These are phyloP conservation scores for Mareca strepera DNA, from an alignment of 2,797 vertebrate genomes.

Conservation along the genomic window DNA sequence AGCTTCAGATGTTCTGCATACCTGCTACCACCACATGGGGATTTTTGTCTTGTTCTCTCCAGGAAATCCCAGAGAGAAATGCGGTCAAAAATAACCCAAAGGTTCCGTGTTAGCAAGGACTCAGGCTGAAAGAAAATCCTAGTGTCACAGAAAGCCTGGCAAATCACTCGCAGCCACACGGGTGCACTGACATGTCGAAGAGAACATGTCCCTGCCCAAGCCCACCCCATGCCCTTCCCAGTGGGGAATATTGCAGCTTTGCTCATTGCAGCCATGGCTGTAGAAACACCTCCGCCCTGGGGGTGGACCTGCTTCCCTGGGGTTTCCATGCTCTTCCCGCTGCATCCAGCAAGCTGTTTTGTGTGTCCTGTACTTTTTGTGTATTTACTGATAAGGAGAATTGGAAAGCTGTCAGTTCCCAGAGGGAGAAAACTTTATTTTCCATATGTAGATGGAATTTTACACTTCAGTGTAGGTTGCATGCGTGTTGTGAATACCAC, in stretches of 20 bases:
- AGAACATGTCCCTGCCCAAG: background rate
- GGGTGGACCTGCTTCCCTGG: background rate
- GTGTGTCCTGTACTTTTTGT: background rate
- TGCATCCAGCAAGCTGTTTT: background rate
- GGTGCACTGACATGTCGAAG: rapidly evolving
- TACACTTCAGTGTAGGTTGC: background rate
- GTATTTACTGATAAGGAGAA: background rate
- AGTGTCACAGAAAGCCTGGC: background rate
- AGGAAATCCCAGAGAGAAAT: background rate
- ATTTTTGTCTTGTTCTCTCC: background rate
- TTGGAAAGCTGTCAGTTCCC: background rate
- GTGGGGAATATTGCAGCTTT: background rate
- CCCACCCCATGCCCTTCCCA: rapidly evolving
- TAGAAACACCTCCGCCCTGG: background rate
- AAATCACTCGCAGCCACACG: background rate
- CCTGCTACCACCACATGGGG: background rate
- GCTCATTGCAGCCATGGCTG: background rate
- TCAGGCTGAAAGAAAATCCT: background rate
- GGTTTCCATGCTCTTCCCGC: background rate
- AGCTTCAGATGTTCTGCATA: rapidly evolving
- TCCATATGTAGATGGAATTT: background rate
- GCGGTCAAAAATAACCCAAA: background rate
- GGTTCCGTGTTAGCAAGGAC: background rate
- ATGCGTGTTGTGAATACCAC: background rate
- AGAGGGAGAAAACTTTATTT: background rate